Evolutionary conservation across 30 jellyfish, hydroid and myxozoan species (phyloP), one percentile per base, ranked within the genome.

Genomic region (Hydractinia symbiolongicarpus): DNA sequence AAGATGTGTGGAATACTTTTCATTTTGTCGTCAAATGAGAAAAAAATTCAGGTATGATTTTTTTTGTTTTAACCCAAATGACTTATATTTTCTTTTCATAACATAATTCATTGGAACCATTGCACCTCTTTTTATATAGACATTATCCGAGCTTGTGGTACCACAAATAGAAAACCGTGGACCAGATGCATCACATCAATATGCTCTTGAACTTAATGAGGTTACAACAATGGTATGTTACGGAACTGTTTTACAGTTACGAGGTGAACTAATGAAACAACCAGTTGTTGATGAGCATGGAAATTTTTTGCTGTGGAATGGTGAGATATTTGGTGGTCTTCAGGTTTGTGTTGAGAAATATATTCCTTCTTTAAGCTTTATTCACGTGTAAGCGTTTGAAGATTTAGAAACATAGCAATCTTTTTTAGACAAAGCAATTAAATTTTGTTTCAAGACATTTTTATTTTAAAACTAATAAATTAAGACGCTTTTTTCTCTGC

Each of bases 271-370:
- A 66, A 72, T 93, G 53, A 61, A 64, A 21, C 98, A 91, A 72
- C 98, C 98, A 20, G 9, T 91, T 13, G 66, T 6, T 15, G 83
- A 86, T 81, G 61, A 19, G 21, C 15, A 17, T 51, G 96, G 95
- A 50, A 83, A 86, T 79, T 64, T 91, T 8, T 72, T 91, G 54
- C 84, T 83, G 16, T 91, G 98, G 98, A 91, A 91, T 82, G 98
- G 98, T 19, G 98, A 91, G 72, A 71, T 91, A 13, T 91, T 91
- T 91, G 96, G 95, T 71, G 98, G 98, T 61, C 10, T 90, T 57
- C 80, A 85, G 87, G 95, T 90, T 68, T 56, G 52, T 5, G 14
- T 8, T 52, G 44, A 1, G 7, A 53, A 13, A 60, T 60, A 1
- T 60, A 2, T 15, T n/a, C n/a, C n/a, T n/a, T n/a, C n/a, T n/a